These are phyloP conservation scores for Rhinoraja longicauda DNA, from an alignment of 2,797 vertebrate genomes.

Conservation along the genomic window DNA sequence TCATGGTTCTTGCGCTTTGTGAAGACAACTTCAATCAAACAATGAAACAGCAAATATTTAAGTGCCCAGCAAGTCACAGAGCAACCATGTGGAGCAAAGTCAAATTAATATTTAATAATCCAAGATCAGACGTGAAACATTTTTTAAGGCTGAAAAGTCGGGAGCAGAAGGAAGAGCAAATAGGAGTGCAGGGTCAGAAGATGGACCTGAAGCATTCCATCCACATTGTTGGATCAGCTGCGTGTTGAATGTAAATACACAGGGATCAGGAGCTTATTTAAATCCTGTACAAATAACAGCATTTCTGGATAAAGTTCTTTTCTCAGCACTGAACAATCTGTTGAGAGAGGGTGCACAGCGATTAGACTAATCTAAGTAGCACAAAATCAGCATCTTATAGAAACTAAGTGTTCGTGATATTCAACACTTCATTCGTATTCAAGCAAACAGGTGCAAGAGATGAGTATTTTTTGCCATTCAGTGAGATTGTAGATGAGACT, in stretches of 20 bases:
- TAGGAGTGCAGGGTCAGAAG: background rate
- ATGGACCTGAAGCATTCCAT: too few species aligned
- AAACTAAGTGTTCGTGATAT: background rate
- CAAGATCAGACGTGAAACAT: too few species aligned
- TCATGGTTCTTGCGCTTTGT: too few species aligned
- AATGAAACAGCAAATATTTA: too few species aligned
- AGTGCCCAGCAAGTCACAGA: too few species aligned
- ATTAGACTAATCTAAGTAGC: background rate
- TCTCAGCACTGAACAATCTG: background rate
- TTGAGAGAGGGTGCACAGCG: background rate
- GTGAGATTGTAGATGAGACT: background rate
- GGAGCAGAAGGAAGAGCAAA: background rate
- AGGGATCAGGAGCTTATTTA: background rate
- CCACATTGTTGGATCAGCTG: background rate
- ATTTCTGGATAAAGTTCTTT: background rate
- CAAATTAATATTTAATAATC: too few species aligned
- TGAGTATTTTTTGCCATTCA: background rate
- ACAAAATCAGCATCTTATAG: background rate
- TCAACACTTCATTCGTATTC: background rate
- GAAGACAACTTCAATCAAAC: too few species aligned
- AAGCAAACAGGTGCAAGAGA: background rate
- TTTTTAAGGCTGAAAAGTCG: too few species aligned
- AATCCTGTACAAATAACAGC: slow-evolving; percentile 9
- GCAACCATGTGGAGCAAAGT: too few species aligned
- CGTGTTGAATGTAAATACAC: background rate